phyloP scores from a whole-genome alignment of 37 sponge, comb jelly and placozoan genomes.

The Crambe crambe region DNA sequence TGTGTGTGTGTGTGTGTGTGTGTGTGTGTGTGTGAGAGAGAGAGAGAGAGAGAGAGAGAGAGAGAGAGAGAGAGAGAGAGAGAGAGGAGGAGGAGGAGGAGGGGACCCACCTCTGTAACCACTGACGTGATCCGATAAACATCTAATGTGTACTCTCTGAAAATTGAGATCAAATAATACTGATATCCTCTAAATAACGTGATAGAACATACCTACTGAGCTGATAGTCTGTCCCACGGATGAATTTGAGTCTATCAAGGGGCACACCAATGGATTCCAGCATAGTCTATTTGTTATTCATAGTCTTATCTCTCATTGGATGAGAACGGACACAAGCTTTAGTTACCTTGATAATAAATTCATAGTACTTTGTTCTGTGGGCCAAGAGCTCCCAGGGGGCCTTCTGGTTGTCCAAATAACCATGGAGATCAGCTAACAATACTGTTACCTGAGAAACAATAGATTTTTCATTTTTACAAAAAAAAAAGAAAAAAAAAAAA shows the following conservation, averaged over 20 bases:
- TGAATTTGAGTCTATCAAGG: constrained; percentile 90
- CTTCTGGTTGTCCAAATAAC: constrained; percentile 95
- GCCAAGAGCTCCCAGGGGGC: constrained; percentile 94
- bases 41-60: constrained; percentile 6
- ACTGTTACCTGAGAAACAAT: constrained; percentile 74
- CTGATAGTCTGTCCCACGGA: constrained; percentile 90
- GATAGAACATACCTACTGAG: constrained; percentile 58
- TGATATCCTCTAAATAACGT: background rate
- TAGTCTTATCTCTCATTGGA: background rate
- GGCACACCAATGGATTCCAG: constrained; percentile 90
- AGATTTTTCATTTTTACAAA: background rate
- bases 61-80: too few relatives aligned
- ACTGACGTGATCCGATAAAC: constrained; percentile 90
- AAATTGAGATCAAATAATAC: background rate
- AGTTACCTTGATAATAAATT: constrained; percentile 83
- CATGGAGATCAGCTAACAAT: constrained; percentile 95
- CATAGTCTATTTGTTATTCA: constrained; percentile 79
- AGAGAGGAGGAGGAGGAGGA: too few relatives aligned
- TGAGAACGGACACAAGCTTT: background rate
- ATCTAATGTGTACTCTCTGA: constrained; percentile 93
- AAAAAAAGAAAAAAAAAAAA: background rate
- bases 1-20: background rate
- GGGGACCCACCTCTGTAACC: constrained; percentile 78
- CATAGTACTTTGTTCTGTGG: constrained; percentile 86
- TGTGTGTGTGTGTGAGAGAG: background rate